Evolutionary conservation across 2,797 vertebrate genomes (phyloP), one percentile per base, ranked within the genome.

Genomic region (Dendrocincla tyrannina): DNA sequence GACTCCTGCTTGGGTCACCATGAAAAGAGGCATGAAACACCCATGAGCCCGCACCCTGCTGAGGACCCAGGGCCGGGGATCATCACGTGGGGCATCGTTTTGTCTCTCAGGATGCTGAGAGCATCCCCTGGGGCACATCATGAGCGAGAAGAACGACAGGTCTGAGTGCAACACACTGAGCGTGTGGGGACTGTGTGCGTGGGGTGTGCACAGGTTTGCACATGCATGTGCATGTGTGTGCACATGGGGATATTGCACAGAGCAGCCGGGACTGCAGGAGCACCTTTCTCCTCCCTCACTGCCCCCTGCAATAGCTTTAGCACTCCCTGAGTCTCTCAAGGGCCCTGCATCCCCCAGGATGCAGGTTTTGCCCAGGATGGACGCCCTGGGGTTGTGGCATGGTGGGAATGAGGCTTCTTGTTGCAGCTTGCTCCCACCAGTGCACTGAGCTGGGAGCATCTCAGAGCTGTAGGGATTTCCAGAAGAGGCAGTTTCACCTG

Each of bases 341-440:
- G 32, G 25, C 5, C 9, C 25, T 12, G 18, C 41, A 22, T 28
- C 4, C 10, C 35, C 23, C 13, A 5, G 19, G 37, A 44, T 24
- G 33, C 27, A 27, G 30, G 32, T 72, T 75, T 81, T 35, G 19
- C 69, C 62, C 39, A 41, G 56, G 56, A 20, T 5, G 11, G 59
- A 39, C 10, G 1, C 10, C 4, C 25, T 3, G 3, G 23, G 44
- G 17, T 27, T 30, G 35, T 4, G 4, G 60, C 39, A 49, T 1
- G 0, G 52, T 30, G 47, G 39, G 35, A 30, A 27, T 0, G 0
- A 79, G 33, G 42, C 18, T 77, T 35, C 58, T 47, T 0, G 0
- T 41, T 42, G 64, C 55, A 0, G 0, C 49, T 62, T 17, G 6
- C 42, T 84, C 28, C 60, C 17, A 5, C 28, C 10, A 30, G 28